A percentile compares a stretch with the other conserved stretches of the same genome.
phyloP scores from a whole-genome alignment of 2,113 vertebrate species.

The Gorsachius goisagi region DNA sequence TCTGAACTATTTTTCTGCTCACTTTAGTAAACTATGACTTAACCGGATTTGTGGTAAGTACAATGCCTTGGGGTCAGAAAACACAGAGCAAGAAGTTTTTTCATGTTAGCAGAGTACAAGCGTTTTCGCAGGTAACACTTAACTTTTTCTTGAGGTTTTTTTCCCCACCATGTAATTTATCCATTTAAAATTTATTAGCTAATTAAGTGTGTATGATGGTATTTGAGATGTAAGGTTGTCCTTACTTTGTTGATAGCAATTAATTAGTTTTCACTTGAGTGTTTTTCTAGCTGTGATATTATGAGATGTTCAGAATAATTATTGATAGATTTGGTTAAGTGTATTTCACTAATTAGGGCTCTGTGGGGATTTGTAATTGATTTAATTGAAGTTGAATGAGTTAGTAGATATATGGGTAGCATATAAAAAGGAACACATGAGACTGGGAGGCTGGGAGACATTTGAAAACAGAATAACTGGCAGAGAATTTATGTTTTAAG shows the following conservation, averaged over 20 bases:
- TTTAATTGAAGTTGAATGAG: slow-evolving; percentile 56
- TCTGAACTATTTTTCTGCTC: neutral
- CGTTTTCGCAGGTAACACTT: neutral
- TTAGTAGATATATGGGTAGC: slow-evolving; percentile 21
- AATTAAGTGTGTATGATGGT: neutral
- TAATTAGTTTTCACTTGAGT: slow-evolving; percentile 59
- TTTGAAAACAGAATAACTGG: neutral
- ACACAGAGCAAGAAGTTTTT: neutral
- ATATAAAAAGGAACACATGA: slow-evolving; percentile 20
- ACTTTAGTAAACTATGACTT: neutral
- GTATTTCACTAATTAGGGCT: slow-evolving; percentile 46
- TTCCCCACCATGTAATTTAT: neutral
- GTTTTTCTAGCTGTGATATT: slow-evolving; percentile 56
- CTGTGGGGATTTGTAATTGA: slow-evolving; percentile 58
- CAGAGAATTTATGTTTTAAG: neutral
- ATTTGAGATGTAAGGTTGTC: slow-evolving; percentile 27
- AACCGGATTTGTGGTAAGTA: neutral
- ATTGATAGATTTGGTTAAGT: slow-evolving; percentile 53
- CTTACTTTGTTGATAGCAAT: slow-evolving; percentile 55
- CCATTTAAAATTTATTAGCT: slow-evolving; percentile 5
- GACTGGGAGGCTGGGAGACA: neutral
- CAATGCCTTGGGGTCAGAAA: neutral
- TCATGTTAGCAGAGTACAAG: neutral
- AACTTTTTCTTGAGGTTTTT: neutral
- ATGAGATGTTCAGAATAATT: slow-evolving; percentile 57